Conservation (phyloP, 2,888 invertebrate species). For the Cataglyphis livida region DNA sequence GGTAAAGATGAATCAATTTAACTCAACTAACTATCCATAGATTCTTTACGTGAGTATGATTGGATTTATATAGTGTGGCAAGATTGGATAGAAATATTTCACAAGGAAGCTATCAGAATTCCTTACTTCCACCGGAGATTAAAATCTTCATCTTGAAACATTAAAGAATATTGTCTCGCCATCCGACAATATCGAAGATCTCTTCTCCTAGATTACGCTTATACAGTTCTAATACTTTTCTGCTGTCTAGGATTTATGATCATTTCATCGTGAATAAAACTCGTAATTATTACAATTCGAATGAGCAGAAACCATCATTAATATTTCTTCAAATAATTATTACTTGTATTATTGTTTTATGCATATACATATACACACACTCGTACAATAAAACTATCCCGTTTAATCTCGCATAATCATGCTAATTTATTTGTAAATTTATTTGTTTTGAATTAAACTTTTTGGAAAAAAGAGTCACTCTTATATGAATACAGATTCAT, state of each 20-base stretch:
- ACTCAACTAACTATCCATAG: slow-evolving; percentile 30
- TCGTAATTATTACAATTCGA: neutral
- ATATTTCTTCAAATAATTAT: neutral
- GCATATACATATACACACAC: no score
- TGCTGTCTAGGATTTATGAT: slow-evolving; percentile 57
- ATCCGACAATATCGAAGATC: neutral
- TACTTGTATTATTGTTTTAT: no score
- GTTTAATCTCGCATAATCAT: neutral
- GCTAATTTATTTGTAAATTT: neutral
- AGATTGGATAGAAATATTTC: slow-evolving; percentile 23
- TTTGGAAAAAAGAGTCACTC: neutral
- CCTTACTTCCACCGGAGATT: neutral
- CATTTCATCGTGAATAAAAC: slow-evolving; percentile 54
- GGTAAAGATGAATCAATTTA: neutral
- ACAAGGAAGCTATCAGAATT: neutral
- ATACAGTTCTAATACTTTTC: slow-evolving; percentile 57
- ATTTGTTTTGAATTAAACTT: neutral
- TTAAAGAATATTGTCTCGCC: neutral
- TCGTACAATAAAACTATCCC: neutral
- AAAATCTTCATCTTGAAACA: slow-evolving; percentile 4
- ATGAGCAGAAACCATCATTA: neutral
- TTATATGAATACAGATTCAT: neutral
- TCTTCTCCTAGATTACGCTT: slow-evolving; percentile 42
- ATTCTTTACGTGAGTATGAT: slow-evolving; percentile 54
- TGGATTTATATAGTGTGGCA: slow-evolving; percentile 54